These are phyloP conservation scores for Lampris incognitus DNA, from an alignment of 2,113 vertebrate genomes.

Conservation along the genomic window DNA sequence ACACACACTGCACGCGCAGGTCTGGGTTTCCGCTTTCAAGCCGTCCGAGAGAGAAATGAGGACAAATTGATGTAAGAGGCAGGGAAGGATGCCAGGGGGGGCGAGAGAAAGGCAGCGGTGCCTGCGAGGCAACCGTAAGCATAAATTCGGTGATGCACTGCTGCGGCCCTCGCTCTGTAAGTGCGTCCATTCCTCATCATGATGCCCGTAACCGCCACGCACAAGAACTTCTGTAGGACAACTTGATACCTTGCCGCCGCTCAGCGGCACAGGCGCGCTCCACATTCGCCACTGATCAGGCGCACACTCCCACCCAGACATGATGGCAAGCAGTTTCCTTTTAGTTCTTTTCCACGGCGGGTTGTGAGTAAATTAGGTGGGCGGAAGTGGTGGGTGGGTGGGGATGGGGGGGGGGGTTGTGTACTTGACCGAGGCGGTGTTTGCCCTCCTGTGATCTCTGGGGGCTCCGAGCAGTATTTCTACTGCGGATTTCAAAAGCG, in stretches of 20 bases:
- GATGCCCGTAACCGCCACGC: constrained; percentile 43
- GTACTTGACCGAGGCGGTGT: not conserved
- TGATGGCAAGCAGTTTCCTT: constrained; percentile 2
- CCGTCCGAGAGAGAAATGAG: constrained; percentile 74
- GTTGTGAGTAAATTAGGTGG: not conserved
- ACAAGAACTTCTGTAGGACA: constrained; percentile 43
- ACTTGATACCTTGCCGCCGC: constrained; percentile 40
- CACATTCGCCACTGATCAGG: constrained; percentile 6
- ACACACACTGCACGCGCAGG: constrained; percentile 9
- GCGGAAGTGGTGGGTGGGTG: too few relatives aligned
- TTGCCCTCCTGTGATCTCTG: not conserved
- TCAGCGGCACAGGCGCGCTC: constrained; percentile 12
- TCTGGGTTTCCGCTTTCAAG: constrained; percentile 63
- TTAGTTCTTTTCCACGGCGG: not conserved
- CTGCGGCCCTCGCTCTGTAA: constrained; percentile 40
- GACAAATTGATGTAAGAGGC: constrained; percentile 79
- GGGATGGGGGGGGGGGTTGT: not conserved
- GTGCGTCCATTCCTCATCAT: constrained; percentile 59
- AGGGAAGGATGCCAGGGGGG: constrained; percentile 44
- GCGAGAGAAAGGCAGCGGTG: constrained; percentile 34
- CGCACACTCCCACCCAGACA: not conserved
- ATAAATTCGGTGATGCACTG: constrained; percentile 66
- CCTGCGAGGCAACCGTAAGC: constrained; percentile 50
- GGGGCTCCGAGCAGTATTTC: constrained; percentile 16
- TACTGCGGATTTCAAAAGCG: constrained; percentile 17